Percentiles rank a stretch among this genome's conserved stretches.
Conservation (phyloP, 2,113 vertebrate species). For the Ptilorrhoa leucosticta region DNA sequence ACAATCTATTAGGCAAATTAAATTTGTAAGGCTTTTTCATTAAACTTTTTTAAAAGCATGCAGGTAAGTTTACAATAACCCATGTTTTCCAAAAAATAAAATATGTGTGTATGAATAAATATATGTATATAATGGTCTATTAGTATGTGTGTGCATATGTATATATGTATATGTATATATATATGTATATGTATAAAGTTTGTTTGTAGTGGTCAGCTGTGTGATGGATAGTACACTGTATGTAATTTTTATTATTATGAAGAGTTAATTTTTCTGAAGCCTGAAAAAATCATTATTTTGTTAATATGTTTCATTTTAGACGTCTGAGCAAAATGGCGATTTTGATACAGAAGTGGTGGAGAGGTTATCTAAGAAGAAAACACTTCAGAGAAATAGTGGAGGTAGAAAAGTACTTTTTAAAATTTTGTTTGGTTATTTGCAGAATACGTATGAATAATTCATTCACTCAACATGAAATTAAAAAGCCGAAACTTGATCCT, state of each 20-base stretch:
- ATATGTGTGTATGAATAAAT: not conserved
- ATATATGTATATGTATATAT: not conserved
- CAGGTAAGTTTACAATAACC: not conserved
- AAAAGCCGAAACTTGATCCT: not conserved
- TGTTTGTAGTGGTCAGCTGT: not conserved
- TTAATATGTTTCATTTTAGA: slow-evolving; percentile 73
- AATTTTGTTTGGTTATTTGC: not conserved
- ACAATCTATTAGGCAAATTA: not conserved
- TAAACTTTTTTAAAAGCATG: not conserved
- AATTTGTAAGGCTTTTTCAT: not conserved
- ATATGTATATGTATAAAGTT: not conserved
- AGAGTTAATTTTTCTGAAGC: not conserved
- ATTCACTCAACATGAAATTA: not conserved
- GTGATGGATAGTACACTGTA: not conserved
- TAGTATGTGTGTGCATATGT: not conserved
- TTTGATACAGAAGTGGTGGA: slow-evolving; percentile 89
- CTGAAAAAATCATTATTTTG: not conserved
- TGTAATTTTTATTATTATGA: not conserved
- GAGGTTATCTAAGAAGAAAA: slow-evolving; percentile 82
- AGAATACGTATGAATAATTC: not conserved
- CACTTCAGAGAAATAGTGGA: slow-evolving; percentile 78
- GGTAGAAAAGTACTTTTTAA: slow-evolving; percentile 72
- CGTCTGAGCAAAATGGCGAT: slow-evolving; percentile 76
- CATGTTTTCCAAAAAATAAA: not conserved
- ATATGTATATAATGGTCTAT: not conserved